Base-by-base conservation (phyloP, 2,888 invertebrate genomes). In the Aleiodes testaceus region DNA sequence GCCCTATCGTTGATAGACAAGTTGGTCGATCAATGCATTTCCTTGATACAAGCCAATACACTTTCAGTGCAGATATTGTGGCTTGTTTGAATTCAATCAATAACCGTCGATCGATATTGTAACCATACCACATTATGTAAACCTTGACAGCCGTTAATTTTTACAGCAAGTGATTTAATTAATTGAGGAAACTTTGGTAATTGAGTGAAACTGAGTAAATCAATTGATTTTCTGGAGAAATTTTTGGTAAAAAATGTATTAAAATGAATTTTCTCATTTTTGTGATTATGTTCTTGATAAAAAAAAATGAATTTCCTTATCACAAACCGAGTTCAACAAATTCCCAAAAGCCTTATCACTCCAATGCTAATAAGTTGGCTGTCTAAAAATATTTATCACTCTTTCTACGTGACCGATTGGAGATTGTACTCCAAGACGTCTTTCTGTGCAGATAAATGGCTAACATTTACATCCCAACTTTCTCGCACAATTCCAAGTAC, bases 1-100 rank as follows among this genome's bases (percentile, higher is more conserved):
- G 36, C 42, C 42, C 53, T n/a, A 36, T 26, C 59, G 59, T 36
- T 59, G 59, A 59, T 59, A 59, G 59, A 59, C 59, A 59, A 59
- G 59, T 59, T 59, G 36, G 42, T 5, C 59, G 59, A 59, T 59
- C 59, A 59, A 59, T 55, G 55, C 26, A 42, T 59, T n/a, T 20
- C 42, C 14, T 36, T 36, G 59, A 59, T 59, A 36, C 59, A 18
- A 42, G 59, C 59, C 59, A 42, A 59, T 59, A 42, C 59, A 59
- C 59, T 30, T 11, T 6, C 16, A 11, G 36, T 36, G 42, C 16
- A 36, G 12, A 59, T 36, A 36, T 36, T 59, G 59, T 18, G 59
- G 59, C 14, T 42, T 59, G 36, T 16, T 59, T 59, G 42, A 59
- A 36, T 59, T 59, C 14, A 59, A 26, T 53, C 53, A 53, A 12